Percentiles rank a stretch among this genome's conserved stretches.
These are phyloP conservation scores for Prorops nasuta DNA, from an alignment of 1,140 invertebrate genomes.

Conservation along the genomic window DNA sequence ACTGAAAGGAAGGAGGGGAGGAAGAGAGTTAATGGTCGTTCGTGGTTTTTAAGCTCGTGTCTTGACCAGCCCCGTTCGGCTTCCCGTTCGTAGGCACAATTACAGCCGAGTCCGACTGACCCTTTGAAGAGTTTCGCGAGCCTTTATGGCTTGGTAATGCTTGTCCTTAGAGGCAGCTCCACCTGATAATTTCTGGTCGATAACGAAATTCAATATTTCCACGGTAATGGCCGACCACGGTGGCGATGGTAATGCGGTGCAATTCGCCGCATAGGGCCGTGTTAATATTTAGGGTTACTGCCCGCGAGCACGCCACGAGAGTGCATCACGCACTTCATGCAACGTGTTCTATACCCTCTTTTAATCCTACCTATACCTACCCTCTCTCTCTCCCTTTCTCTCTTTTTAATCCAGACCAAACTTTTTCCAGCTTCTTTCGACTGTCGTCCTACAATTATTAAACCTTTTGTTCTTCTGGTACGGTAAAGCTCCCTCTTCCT, in stretches of 20 bases:
- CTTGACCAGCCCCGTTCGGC: too few relatives aligned
- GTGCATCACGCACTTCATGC: constrained; percentile 39
- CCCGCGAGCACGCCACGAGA: constrained; percentile 37
- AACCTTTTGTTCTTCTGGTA: too few relatives aligned
- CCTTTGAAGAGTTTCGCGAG: constrained; percentile 8
- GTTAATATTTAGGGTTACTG: constrained; percentile 50
- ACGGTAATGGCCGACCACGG: constrained; percentile 29
- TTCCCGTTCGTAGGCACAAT: too few relatives aligned
- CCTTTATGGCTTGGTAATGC: constrained; percentile 23
- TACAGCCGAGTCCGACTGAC: too few relatives aligned
- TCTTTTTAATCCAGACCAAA: neutral
- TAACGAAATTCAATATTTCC: constrained; percentile 50
- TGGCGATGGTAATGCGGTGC: constrained; percentile 35
- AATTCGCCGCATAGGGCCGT: constrained; percentile 35
- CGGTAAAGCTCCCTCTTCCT: too few relatives aligned
- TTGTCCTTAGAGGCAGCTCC: constrained; percentile 22
- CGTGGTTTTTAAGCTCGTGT: too few relatives aligned
- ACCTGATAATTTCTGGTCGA: constrained; percentile 35
- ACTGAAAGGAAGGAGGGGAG: too few relatives aligned
- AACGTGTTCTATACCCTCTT: constrained; percentile 7
- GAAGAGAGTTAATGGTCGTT: too few relatives aligned
- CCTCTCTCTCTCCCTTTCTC: neutral
- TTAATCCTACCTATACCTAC: neutral
- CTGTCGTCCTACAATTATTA: constrained; percentile 14
- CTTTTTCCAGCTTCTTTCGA: constrained; percentile 19